A percentile compares a stretch with the other conserved stretches of the same genome.
Evolutionary conservation across 2,797 vertebrate genomes (phyloP).

Genomic region (Urophycis tenuis): DNA sequence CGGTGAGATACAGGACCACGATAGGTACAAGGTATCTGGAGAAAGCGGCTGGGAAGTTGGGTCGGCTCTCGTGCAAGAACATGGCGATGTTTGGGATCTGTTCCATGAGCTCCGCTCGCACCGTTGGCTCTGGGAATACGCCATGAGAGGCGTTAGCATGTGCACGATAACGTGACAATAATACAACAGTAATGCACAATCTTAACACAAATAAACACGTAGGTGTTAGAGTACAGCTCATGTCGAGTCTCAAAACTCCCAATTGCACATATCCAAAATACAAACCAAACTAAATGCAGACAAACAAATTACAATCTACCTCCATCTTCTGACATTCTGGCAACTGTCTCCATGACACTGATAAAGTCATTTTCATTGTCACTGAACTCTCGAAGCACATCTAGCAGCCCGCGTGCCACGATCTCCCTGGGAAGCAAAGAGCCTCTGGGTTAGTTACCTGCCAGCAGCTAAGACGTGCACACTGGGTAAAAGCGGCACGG

Average conservation of each 20-base stretch:
- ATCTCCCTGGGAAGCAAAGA: constrained; percentile 76
- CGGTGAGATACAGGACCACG: constrained; percentile 79
- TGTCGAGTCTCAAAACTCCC: background rate
- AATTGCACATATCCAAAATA: background rate
- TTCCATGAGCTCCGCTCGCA: constrained; percentile 86
- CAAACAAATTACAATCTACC: constrained; percentile 64
- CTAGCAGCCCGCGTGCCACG: constrained; percentile 83
- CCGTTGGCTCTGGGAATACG: constrained; percentile 77
- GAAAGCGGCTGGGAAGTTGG: constrained; percentile 79
- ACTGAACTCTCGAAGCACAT: constrained; percentile 83
- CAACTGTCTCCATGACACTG: constrained; percentile 83
- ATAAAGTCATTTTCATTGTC: constrained; percentile 84
- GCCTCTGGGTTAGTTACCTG: constrained; percentile 51
- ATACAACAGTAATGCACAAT: too few species aligned
- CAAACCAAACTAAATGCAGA: background rate
- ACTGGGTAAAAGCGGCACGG: constrained; percentile 28
- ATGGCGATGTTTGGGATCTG: constrained; percentile 85
- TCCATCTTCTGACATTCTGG: constrained; percentile 87
- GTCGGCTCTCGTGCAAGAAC: constrained; percentile 84
- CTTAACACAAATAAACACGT: background rate
- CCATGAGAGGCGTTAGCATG: constrained; percentile 2
- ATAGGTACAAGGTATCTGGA: constrained; percentile 84
- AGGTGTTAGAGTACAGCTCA: background rate
- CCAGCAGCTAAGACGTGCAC: constrained; percentile 46
- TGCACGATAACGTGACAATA: too few species aligned